Conservation (phyloP, 2,797 vertebrate species). For the Masticophis lateralis region DNA sequence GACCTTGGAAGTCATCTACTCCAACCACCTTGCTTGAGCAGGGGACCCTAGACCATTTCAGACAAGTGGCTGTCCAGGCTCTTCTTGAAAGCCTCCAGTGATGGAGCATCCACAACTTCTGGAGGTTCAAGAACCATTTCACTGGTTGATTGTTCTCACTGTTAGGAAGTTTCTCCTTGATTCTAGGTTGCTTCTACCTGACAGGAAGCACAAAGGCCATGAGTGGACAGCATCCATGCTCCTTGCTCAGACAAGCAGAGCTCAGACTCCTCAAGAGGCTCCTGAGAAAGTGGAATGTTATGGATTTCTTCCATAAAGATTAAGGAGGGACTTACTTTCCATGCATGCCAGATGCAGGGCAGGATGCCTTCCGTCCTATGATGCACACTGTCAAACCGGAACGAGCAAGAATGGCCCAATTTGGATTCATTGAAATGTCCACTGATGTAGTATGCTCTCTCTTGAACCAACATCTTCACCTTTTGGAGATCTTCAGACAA, state of each 20-base stretch:
- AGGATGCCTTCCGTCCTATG: neutral
- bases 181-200: neutral
- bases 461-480: neutral
- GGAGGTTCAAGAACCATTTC: neutral
- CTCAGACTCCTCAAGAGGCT: neutral
- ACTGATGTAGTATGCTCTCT: neutral
- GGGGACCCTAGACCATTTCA: neutral
- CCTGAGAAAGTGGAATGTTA: neutral
- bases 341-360: neutral
- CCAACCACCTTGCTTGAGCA: neutral
- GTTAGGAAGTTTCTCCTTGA: neutral
- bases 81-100: neutral
- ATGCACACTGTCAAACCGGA: neutral
- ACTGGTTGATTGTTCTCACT: neutral
- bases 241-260: neutral
- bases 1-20: neutral
- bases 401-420: neutral
- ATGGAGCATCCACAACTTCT: neutral
- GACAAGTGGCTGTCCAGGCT: neutral
- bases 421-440: neutral
- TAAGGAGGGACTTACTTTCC: neutral
- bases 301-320: neutral
- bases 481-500: neutral
- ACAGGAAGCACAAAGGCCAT: neutral
- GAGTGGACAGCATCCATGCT: neutral